phyloP scores from a whole-genome alignment of 2,113 vertebrate species.

The Cathartes aura region DNA sequence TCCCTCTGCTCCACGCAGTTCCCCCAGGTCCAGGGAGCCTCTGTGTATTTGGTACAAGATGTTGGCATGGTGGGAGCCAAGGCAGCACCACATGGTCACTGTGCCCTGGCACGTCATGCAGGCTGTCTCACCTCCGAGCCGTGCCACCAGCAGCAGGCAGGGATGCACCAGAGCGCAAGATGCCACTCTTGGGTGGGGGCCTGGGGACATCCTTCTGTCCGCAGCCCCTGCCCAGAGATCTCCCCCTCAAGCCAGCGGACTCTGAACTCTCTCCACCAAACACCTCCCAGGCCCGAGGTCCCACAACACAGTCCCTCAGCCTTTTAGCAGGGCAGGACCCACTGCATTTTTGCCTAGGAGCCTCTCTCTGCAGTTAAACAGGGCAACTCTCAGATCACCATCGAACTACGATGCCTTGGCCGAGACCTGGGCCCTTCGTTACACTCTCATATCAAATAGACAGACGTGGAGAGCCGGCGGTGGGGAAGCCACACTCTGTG shows the following conservation, averaged over 20 bases:
- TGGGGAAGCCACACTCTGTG: not conserved
- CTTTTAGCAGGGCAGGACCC: not conserved
- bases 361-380: not conserved
- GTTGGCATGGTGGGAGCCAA: not conserved
- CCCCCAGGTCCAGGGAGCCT: not conserved
- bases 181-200: fast-evolving
- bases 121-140: not conserved
- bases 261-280: not conserved
- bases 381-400: not conserved
- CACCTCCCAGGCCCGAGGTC: not conserved
- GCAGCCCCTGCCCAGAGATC: not conserved
- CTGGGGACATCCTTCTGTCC: not conserved
- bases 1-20: not conserved
- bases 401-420: not conserved
- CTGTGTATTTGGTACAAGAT: not conserved
- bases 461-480: not conserved
- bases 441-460: not conserved
- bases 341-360: not conserved
- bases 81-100: not conserved
- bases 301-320: not conserved
- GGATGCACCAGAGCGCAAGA: not conserved
- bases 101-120: not conserved
- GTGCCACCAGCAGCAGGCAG: not conserved
- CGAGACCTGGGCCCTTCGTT: fast-evolving
- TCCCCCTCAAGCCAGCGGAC: not conserved